Evolutionary conservation across 1,140 invertebrate species (phyloP).

Genomic region (Acromyrmex heyeri): DNA sequence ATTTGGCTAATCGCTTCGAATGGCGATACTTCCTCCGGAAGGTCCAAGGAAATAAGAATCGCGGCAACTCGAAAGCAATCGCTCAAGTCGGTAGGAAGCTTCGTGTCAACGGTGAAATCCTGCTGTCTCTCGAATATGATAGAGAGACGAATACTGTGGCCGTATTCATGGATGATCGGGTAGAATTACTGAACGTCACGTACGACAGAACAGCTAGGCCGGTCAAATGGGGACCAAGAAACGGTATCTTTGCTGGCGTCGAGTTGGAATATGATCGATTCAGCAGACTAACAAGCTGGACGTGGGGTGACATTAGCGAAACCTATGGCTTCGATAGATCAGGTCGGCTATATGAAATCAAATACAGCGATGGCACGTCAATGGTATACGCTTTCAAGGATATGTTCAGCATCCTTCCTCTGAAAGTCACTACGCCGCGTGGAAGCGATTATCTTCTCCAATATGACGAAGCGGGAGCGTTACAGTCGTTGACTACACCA

Average conservation of each 20-base stretch:
- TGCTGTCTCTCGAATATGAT: constrained; percentile 97
- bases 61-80: constrained; percentile 90
- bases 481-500: constrained; percentile 96
- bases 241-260: constrained; percentile 94
- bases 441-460: constrained; percentile 97
- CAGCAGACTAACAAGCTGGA: constrained; percentile 95
- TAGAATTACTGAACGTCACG: constrained; percentile 95
- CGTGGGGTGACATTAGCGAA: constrained; percentile 96
- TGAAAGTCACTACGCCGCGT: constrained; percentile 96
- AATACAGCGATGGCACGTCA: constrained; percentile 94
- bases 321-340: constrained; percentile 95
- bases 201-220: constrained; percentile 97
- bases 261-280: constrained; percentile 97
- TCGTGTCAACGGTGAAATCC: constrained; percentile 96
- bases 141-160: constrained; percentile 95
- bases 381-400: constrained; percentile 96
- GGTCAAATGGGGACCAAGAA: constrained; percentile 95
- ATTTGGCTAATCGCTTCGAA: constrained; percentile 96
- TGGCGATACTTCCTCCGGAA: constrained; percentile 96
- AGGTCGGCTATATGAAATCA: constrained; percentile 94
- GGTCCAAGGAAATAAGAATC: constrained; percentile 88
- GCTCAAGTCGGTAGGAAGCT: constrained; percentile 94
- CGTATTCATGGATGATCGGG: constrained; percentile 95
- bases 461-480: constrained; percentile 96
- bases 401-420: constrained; percentile 94